A percentile compares a stretch with the other conserved stretches of the same genome.
Evolutionary conservation across 2,888 invertebrate species (phyloP).

Genomic region (Notodonta dromedarius): DNA sequence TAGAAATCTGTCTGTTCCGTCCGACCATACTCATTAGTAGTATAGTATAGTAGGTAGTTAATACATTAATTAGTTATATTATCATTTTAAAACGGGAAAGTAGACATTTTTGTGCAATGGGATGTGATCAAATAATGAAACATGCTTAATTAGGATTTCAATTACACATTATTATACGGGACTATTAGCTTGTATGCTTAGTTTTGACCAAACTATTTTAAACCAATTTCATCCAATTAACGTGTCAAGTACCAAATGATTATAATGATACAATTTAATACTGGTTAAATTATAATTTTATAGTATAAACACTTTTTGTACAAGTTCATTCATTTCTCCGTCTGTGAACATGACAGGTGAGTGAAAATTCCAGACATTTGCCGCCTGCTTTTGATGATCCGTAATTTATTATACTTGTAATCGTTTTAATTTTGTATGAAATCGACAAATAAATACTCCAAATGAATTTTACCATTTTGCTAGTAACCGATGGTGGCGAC

Average conservation of each 20-base stretch:
- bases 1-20: background rate
- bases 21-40: background rate
- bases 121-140: slow-evolving; percentile 8
- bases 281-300: slow-evolving; percentile 34
- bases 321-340: slow-evolving; percentile 23
- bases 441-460: slow-evolving; percentile 35
- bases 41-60: background rate
- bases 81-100: slow-evolving; percentile 1
- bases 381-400: slow-evolving; percentile 15
- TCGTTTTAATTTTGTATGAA: slow-evolving; percentile 30
- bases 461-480: slow-evolving; percentile 41
- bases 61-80: background rate
- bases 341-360: background rate
- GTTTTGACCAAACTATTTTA: background rate
- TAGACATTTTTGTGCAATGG: slow-evolving; percentile 21
- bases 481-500: slow-evolving; percentile 41
- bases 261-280: slow-evolving; percentile 42
- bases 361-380: slow-evolving; percentile 12
- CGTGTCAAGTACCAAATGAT: slow-evolving; percentile 17
- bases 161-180: background rate
- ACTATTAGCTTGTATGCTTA: background rate
- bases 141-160: background rate
- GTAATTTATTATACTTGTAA: slow-evolving; percentile 29
- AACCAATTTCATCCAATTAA: background rate
- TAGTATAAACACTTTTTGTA: slow-evolving; percentile 33